Base-by-base conservation (phyloP, 2,888 invertebrate genomes). In the Hypomecis punctinalis region DNA sequence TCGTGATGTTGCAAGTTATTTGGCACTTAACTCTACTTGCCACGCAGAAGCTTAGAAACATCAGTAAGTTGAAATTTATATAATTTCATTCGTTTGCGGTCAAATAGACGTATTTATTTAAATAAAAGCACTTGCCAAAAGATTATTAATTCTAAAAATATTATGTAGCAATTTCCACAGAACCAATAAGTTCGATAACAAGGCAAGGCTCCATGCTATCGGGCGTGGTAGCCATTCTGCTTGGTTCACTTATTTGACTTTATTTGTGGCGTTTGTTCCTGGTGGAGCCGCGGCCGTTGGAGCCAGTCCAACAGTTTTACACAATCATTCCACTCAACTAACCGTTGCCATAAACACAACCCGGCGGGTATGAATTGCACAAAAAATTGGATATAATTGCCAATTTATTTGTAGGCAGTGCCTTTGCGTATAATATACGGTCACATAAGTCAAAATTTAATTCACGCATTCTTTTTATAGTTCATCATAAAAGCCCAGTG, bases 241-340 rank as follows among this genome's bases (percentile, higher is more conserved):
- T 79, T 76, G 84, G 83, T 83, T 86, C 87, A 87, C 85, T 88
- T 89, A 90, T 90, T 90, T 87, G 89, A 90, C 89, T 91, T 90
- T 91, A 91, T 91, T 91, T 88, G 89, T 82, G 84, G 86, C 88
- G 88, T 88, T 90, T 90, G 90, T 88, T 86, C 80, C 83, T 80
- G 82, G 80, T 76, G 79, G 65, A 48, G 78, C 82, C 81, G 83
- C 67, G 81, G 84, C 79, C 80, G 87, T 88, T 93, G 92, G 92
- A 91, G 81, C 75, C 77, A 74, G 82, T 89, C 92, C 92, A 92
- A 93, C 87, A 88, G 87, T 90, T 93, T 92, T 92, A 92, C 91
- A 92, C 91, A 92, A 92, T 93, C 91, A 92, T 93, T 92, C 91
- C 92, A 92, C 90, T 92, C 91, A 91, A 92, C 91, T 91, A 91